These are phyloP conservation scores for Ptilonorhynchus violaceus DNA, from an alignment of 2,113 vertebrate genomes.

Conservation along the genomic window DNA sequence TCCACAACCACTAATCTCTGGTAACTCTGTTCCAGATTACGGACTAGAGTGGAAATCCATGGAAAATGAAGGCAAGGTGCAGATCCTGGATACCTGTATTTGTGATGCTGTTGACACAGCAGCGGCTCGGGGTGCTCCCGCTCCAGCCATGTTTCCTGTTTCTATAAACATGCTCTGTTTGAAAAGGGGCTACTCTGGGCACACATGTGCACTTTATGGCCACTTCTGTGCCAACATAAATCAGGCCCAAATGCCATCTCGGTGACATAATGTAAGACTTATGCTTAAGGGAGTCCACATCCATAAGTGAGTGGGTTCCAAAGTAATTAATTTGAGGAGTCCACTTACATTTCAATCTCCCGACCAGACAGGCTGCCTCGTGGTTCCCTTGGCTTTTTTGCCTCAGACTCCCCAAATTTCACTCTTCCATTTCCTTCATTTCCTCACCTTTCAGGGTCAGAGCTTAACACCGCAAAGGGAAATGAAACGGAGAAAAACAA, in stretches of 20 bases:
- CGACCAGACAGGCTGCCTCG: not conserved
- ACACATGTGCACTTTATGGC: slow-evolving; percentile 59
- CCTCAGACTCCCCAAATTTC: slow-evolving; percentile 17
- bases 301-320: slow-evolving; percentile 25
- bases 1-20: not conserved
- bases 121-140: slow-evolving; percentile 35
- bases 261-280: slow-evolving; percentile 51
- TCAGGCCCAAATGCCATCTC: slow-evolving; percentile 60
- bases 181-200: slow-evolving; percentile 53
- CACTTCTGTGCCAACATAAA: slow-evolving; percentile 61
- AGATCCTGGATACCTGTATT: slow-evolving; percentile 68
- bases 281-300: slow-evolving; percentile 36
- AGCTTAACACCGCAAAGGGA: slow-evolving; percentile 28
- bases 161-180: slow-evolving; percentile 63
- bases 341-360: slow-evolving; percentile 43
- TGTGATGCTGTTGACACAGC: slow-evolving; percentile 63
- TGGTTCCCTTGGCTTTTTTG: slow-evolving; percentile 3
- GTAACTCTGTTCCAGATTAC: not conserved
- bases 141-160: slow-evolving; percentile 50
- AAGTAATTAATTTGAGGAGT: slow-evolving; percentile 47
- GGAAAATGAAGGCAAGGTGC: slow-evolving; percentile 19
- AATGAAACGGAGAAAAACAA: slow-evolving; percentile 58
- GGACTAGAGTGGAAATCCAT: not conserved
- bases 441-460: slow-evolving; percentile 59
- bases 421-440: slow-evolving; percentile 53